Evolutionary conservation across 2,797 vertebrate species (phyloP).

Genomic region (Phrynocephalus forsythii): DNA sequence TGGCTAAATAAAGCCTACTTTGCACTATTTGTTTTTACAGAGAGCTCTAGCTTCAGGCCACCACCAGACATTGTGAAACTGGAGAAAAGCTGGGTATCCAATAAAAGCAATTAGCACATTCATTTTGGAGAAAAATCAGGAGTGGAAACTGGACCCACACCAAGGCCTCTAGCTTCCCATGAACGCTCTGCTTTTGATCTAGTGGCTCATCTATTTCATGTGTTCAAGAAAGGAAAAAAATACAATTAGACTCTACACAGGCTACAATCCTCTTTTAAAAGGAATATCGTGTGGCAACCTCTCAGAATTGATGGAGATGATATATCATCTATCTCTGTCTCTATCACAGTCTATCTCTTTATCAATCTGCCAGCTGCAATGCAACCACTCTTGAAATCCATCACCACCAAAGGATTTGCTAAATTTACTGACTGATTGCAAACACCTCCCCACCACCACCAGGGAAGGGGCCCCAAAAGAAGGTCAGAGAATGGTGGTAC

Average conservation of each 20-base stretch:
- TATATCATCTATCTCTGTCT: background rate
- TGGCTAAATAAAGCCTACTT: background rate
- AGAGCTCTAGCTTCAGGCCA: conserved; percentile 22
- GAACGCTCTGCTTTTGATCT: conserved; percentile 32
- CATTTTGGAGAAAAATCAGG: conserved; percentile 32
- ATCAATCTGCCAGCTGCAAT: background rate
- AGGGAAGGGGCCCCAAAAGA: background rate
- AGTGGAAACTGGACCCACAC: conserved; percentile 34
- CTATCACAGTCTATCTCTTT: background rate
- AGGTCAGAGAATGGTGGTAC: background rate
- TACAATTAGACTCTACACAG: background rate
- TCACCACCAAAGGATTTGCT: background rate
- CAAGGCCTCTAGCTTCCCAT: conserved; percentile 21
- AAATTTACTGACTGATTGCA: background rate
- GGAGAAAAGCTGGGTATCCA: conserved; percentile 18
- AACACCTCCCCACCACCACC: background rate
- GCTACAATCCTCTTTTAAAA: conserved; percentile 11
- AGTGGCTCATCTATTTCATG: background rate
- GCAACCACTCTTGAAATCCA: background rate
- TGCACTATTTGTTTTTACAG: conserved; percentile 11
- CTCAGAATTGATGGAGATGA: background rate
- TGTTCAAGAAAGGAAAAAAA: conserved; percentile 14
- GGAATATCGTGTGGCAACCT: background rate
- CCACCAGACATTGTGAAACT: conserved; percentile 27
- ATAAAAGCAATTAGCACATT: conserved; percentile 38